Conservation (phyloP, 1,140 invertebrate species). For the Glossosoma conforme region DNA sequence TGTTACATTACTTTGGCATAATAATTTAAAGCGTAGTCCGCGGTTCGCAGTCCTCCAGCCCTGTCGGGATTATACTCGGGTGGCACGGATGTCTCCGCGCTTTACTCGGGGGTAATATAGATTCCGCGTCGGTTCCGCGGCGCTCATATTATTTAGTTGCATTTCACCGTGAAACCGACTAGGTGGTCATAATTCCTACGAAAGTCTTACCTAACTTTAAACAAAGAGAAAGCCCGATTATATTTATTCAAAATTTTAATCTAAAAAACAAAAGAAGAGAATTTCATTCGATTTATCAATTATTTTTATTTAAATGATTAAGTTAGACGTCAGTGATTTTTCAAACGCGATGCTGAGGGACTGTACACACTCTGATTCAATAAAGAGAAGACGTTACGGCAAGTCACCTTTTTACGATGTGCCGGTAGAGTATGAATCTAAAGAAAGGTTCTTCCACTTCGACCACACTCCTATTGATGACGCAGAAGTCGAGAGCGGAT, state of each 20-base stretch:
- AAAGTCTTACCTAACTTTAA: not conserved
- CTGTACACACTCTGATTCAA: not conserved
- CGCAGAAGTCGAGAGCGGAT: constrained; percentile 25
- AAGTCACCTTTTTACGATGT: constrained; percentile 14
- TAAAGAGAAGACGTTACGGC: constrained; percentile 3
- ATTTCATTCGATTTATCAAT: not conserved
- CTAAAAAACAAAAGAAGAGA: not conserved
- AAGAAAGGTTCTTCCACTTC: constrained; percentile 17
- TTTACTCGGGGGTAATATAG: not conserved
- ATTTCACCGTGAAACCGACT: constrained; percentile 7
- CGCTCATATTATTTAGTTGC: constrained; percentile 12
- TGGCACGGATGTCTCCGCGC: constrained; percentile 12
- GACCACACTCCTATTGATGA: constrained; percentile 24
- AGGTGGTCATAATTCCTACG: constrained; percentile 3
- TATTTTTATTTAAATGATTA: constrained; percentile 1
- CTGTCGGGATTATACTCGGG: too few species aligned
- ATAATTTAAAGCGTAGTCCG: too few species aligned
- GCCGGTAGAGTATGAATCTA: constrained; percentile 8
- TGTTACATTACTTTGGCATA: too few species aligned
- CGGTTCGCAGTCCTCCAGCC: too few species aligned
- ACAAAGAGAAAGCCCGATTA: not conserved
- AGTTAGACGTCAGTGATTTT: constrained; percentile 13
- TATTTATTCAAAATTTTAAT: not conserved
- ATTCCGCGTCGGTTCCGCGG: not conserved
- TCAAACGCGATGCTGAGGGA: constrained; percentile 9